A percentile compares a stretch with the other conserved stretches of the same genome.
phyloP scores from a whole-genome alignment of 2,888 invertebrate species.

The Drosophila kokeensis region DNA sequence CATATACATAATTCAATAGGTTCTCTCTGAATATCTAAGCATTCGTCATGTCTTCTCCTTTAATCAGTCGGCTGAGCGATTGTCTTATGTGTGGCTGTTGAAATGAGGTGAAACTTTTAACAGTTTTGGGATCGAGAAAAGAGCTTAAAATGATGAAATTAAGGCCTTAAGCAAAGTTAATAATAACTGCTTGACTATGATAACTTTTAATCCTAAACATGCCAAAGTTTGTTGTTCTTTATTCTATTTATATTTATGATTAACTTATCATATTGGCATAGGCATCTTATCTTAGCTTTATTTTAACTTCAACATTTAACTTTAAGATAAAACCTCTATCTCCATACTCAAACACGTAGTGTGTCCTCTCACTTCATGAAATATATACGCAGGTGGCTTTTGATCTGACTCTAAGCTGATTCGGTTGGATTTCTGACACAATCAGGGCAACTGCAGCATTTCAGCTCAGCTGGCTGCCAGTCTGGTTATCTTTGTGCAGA shows the following conservation, averaged over 20 bases:
- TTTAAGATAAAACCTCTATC: neutral
- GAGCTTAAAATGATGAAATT: neutral
- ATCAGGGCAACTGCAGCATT: constrained; percentile 10
- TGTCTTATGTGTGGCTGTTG: neutral
- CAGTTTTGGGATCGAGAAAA: neutral
- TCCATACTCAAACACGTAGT: neutral
- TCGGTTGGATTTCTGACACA: constrained; percentile 15
- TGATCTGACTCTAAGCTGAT: constrained; percentile 41
- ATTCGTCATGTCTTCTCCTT: constrained; percentile 38
- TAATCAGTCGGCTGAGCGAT: constrained; percentile 29
- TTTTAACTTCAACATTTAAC: neutral
- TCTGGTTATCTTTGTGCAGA: neutral
- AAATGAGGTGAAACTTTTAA: constrained; percentile 12
- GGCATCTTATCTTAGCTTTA: neutral
- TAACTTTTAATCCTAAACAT: neutral
- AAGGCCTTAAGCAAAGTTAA: neutral
- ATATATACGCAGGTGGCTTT: constrained; percentile 15
- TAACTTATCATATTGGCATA: neutral
- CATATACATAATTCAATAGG: constrained; percentile 67
- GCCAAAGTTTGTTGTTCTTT: neutral
- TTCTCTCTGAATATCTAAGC: constrained; percentile 4
- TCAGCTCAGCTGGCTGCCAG: neutral
- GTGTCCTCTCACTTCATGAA: constrained; percentile 6
- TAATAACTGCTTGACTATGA: neutral
- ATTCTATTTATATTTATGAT: neutral